phyloP scores from a whole-genome alignment of 2,888 invertebrate genomes.

The Craniophora ligustri region DNA sequence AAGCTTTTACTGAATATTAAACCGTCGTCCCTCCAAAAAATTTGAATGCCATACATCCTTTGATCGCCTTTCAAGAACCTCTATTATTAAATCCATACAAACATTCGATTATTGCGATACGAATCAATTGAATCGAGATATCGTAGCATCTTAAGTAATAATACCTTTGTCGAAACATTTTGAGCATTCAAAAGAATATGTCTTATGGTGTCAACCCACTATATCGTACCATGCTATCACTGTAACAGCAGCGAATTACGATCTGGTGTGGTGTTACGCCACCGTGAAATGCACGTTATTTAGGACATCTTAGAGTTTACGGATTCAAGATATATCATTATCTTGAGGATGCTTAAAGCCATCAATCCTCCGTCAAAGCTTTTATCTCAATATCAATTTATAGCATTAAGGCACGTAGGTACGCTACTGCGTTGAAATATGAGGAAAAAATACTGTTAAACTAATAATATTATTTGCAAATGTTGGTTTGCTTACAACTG shows the following conservation, averaged over 20 bases:
- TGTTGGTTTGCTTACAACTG: neutral
- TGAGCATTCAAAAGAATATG: slow-evolving; percentile 59
- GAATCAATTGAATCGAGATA: slow-evolving; percentile 60
- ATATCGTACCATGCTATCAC: neutral
- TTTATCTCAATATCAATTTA: too few relatives aligned
- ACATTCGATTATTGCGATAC: slow-evolving; percentile 63
- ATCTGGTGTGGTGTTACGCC: too few relatives aligned
- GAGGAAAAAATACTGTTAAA: too few relatives aligned
- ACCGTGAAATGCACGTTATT: neutral
- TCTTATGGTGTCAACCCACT: slow-evolving; percentile 10
- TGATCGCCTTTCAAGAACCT: slow-evolving; percentile 62
- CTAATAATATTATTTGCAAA: too few relatives aligned
- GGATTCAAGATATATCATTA: too few relatives aligned
- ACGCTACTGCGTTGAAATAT: too few relatives aligned
- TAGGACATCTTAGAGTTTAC: too few relatives aligned
- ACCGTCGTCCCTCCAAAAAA: slow-evolving; percentile 2
- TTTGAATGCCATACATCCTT: slow-evolving; percentile 42
- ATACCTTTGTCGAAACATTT: slow-evolving; percentile 70
- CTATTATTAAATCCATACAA: slow-evolving; percentile 67
- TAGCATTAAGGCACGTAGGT: too few relatives aligned
- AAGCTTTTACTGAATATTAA: too few relatives aligned
- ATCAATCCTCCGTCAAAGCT: too few relatives aligned
- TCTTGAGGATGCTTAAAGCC: too few relatives aligned
- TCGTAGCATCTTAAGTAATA: slow-evolving; percentile 64
- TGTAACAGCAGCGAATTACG: too few relatives aligned